Percentiles rank a stretch among this genome's conserved stretches.
Evolutionary conservation across 53 echinoderm and acorn worm genomes (phyloP).

Genomic region (Hippasteria phrygiana): DNA sequence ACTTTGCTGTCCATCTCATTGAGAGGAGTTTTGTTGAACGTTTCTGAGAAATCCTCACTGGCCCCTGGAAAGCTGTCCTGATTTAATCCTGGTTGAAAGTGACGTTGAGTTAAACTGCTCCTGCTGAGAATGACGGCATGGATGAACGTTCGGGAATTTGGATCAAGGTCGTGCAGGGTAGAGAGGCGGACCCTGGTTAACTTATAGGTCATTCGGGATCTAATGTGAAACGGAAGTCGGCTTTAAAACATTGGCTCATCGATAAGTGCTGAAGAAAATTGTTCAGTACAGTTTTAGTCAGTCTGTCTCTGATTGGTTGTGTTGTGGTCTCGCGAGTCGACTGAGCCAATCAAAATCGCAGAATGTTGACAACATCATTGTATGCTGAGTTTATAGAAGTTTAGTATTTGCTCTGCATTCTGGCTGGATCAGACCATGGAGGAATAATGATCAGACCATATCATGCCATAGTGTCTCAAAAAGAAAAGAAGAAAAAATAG

Average conservation of each 20-base stretch:
- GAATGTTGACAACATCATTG: conserved; percentile 3
- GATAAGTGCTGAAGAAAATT: not conserved
- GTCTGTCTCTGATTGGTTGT: conserved; percentile 18
- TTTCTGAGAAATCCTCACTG: not conserved
- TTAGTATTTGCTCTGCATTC: too few species aligned
- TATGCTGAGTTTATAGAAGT: not conserved
- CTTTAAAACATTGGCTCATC: not conserved
- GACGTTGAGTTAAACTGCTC: not conserved
- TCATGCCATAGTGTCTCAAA: not conserved
- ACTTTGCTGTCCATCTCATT: not conserved
- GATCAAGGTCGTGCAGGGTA: not conserved
- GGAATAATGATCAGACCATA: conserved; percentile 7
- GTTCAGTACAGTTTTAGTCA: not conserved
- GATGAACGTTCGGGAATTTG: conserved; percentile 27
- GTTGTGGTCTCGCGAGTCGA: conserved; percentile 5
- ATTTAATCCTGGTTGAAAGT: not conserved
- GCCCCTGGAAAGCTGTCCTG: not conserved
- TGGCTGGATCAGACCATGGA: not conserved
- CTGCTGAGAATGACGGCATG: not conserved
- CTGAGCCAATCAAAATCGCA: conserved; percentile 21
- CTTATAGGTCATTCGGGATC: not conserved
- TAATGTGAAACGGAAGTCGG: too few species aligned
- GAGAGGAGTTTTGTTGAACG: not conserved
- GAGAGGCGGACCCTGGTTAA: not conserved
- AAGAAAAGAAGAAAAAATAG: not conserved